A percentile compares a stretch with the other conserved stretches of the same genome.
Evolutionary conservation across 2,797 vertebrate genomes (phyloP).

Genomic region (Catharus ustulatus): DNA sequence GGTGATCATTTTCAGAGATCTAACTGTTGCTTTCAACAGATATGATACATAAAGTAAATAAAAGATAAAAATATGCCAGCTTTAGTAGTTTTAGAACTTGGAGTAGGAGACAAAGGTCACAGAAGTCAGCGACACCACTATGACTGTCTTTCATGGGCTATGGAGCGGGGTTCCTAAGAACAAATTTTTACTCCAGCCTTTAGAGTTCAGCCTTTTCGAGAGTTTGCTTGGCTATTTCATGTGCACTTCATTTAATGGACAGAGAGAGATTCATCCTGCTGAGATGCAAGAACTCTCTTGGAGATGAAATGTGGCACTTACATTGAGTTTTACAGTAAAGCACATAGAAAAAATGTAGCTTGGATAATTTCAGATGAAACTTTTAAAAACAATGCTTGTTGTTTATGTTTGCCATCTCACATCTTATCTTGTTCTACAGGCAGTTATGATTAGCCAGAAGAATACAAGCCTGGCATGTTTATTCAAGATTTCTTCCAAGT

Average conservation of each 20-base stretch:
- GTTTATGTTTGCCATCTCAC: not conserved
- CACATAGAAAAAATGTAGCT: not conserved
- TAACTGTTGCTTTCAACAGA: not conserved
- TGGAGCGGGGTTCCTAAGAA: not conserved
- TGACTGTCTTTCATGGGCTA: fast-evolving
- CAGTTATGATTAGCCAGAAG: not conserved
- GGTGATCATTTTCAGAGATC: not conserved
- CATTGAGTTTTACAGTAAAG: not conserved
- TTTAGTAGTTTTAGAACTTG: not conserved
- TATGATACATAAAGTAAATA: not conserved
- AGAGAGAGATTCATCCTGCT: too few species aligned
- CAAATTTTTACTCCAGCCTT: not conserved
- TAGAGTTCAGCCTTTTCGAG: too few species aligned
- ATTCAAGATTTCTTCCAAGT: not conserved
- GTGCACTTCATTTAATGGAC: too few species aligned
- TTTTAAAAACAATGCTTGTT: not conserved
- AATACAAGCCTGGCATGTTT: not conserved
- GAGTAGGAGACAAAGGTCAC: not conserved
- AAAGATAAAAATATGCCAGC: not conserved
- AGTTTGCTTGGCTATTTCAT: too few species aligned
- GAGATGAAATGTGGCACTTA: not conserved
- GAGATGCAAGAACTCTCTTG: not conserved
- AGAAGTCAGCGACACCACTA: not conserved
- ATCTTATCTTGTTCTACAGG: not conserved
- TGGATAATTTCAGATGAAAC: not conserved